Percentiles rank a stretch among this genome's conserved stretches.
Evolutionary conservation across 2,113 vertebrate genomes (phyloP).

Genomic region (Emydura subglobosa): DNA sequence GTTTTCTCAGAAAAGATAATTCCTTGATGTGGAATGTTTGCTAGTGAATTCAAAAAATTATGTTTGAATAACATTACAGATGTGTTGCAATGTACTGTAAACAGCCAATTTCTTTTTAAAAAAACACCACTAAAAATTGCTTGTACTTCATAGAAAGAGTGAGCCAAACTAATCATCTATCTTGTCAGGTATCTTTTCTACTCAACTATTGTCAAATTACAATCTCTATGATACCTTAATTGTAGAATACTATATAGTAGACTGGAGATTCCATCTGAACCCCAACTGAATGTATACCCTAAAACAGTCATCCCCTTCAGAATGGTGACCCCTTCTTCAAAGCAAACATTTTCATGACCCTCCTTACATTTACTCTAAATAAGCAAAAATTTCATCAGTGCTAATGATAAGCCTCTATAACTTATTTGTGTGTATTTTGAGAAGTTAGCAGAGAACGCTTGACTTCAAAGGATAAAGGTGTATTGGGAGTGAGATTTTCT

Average conservation of each 20-base stretch:
- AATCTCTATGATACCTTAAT: neutral
- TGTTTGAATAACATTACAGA: slow-evolving; percentile 36
- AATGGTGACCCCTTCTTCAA: neutral
- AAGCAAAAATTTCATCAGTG: neutral
- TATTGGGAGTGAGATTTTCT: neutral
- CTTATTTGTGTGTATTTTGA: neutral
- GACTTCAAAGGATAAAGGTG: neutral
- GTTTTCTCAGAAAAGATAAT: slow-evolving; percentile 35
- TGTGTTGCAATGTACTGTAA: neutral
- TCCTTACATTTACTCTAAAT: neutral
- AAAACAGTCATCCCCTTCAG: neutral
- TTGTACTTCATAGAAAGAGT: neutral
- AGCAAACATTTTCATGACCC: neutral
- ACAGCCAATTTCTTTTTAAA: neutral
- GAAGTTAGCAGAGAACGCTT: neutral
- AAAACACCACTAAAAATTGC: neutral
- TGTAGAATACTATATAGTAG: neutral
- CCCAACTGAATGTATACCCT: neutral
- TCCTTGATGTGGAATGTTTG: slow-evolving; percentile 49
- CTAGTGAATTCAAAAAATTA: slow-evolving; percentile 32
- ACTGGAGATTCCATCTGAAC: neutral
- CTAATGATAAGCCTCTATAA: neutral
- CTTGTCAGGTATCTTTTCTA: neutral
- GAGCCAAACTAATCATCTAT: neutral
- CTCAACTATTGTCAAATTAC: neutral